These are phyloP conservation scores for Agrenia bidenticulata DNA, from an alignment of 2,888 invertebrate species.

Conservation along the genomic window DNA sequence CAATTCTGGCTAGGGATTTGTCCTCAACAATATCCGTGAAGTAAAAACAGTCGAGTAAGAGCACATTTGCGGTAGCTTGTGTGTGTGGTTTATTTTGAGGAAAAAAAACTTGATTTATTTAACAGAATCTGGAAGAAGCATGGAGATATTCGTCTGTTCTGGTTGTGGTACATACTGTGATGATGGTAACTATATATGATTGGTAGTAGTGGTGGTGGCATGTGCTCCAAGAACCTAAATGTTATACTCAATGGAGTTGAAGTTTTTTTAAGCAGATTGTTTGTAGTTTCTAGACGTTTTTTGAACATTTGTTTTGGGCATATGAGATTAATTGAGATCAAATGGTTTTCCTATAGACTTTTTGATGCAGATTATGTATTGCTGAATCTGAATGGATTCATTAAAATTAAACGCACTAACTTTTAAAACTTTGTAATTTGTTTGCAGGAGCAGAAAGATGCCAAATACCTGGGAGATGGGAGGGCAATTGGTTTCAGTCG, in stretches of 20 bases:
- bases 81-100: neutral
- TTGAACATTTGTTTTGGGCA: too few relatives aligned
- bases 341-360: neutral
- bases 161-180: neutral
- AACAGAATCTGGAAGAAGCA: slow-evolving; percentile 2
- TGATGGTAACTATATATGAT: too few relatives aligned
- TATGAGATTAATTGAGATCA: slow-evolving; percentile 3
- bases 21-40: neutral
- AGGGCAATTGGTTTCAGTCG: slow-evolving; percentile 63
- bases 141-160: neutral
- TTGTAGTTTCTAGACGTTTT: too few relatives aligned
- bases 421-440: too few relatives aligned
- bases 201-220: too few relatives aligned
- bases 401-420: too few relatives aligned
- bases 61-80: slow-evolving; percentile 4
- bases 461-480: slow-evolving; percentile 44
- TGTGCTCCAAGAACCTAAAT: too few relatives aligned
- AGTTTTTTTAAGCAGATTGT: too few relatives aligned
- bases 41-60: neutral
- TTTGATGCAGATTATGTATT: too few relatives aligned
- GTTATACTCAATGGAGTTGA: too few relatives aligned
- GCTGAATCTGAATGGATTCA: too few relatives aligned
- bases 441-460: slow-evolving; percentile 46
- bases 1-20: neutral
- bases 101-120: slow-evolving; percentile 9